These are phyloP conservation scores for Dermochelys coriacea DNA, from an alignment of 2,797 vertebrate genomes.

Conservation along the genomic window DNA sequence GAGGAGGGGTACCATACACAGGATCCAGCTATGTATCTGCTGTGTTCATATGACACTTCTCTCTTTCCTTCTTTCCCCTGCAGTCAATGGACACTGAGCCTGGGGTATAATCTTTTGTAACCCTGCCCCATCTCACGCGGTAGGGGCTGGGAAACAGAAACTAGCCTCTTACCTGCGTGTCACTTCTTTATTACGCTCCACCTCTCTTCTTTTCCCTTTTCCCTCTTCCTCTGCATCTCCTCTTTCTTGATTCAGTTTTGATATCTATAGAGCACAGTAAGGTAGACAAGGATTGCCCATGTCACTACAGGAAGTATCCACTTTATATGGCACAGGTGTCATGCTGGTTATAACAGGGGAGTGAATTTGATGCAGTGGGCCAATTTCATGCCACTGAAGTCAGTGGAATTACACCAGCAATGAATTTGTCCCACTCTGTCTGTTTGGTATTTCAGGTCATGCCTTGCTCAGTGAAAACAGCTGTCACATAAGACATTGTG, in stretches of 20 bases:
- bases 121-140: background rate
- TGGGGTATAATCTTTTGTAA: background rate
- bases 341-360: background rate
- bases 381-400: fast-evolving
- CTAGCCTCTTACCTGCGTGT: background rate
- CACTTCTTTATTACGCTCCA: background rate
- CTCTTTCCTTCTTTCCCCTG: background rate
- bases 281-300: fast-evolving
- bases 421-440: fast-evolving
- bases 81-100: background rate
- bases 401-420: background rate
- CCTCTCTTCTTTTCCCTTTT: background rate
- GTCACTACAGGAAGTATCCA: background rate
- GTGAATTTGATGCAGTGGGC: background rate
- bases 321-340: background rate
- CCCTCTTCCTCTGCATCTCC: background rate
- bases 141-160: background rate
- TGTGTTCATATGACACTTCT: background rate
- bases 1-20: background rate
- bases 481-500: background rate
- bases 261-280: background rate
- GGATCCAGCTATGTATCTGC: background rate
- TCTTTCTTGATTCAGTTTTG: background rate
- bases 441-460: background rate
- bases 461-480: background rate